phyloP scores from a whole-genome alignment of 2,888 invertebrate genomes.

The Nymphalis c-album region DNA sequence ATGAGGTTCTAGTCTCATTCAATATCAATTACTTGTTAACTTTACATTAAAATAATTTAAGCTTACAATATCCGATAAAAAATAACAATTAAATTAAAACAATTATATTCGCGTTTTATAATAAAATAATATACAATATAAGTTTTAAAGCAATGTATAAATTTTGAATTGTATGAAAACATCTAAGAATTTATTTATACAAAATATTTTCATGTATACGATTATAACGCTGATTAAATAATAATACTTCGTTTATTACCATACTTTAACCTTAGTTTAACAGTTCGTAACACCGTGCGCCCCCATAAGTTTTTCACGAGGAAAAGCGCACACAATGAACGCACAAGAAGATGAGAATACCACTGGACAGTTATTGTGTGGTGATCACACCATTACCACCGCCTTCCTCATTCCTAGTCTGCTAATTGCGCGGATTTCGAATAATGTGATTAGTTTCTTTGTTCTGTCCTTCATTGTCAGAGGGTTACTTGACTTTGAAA shows the following conservation, averaged over 20 bases:
- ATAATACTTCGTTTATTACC: background rate
- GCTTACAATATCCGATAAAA: too few relatives aligned
- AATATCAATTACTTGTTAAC: too few relatives aligned
- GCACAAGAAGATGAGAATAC: conserved; percentile 69
- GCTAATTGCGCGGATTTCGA: conserved; percentile 46
- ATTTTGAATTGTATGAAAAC: too few relatives aligned
- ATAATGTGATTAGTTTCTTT: conserved; percentile 29
- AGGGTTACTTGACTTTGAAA: conserved; percentile 3
- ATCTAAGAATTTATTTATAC: too few relatives aligned
- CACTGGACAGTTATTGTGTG: conserved; percentile 73
- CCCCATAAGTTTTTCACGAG: conserved; percentile 71
- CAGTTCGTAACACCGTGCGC: conserved; percentile 42
- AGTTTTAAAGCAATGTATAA: too few relatives aligned
- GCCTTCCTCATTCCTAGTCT: conserved; percentile 60
- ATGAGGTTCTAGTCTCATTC: too few relatives aligned
- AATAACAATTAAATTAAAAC: too few relatives aligned
- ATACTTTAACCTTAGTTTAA: conserved; percentile 38
- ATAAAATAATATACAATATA: too few relatives aligned
- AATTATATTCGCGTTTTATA: too few relatives aligned
- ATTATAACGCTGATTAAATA: conserved; percentile 4
- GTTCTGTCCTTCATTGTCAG: conserved; percentile 25
- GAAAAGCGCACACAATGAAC: conserved; percentile 71
- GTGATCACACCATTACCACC: conserved; percentile 28
- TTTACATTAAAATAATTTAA: too few relatives aligned
- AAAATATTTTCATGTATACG: too few relatives aligned